These are phyloP conservation scores for Craseonycteris thonglongyai DNA, from an alignment of 2,113 vertebrate genomes.

Conservation along the genomic window DNA sequence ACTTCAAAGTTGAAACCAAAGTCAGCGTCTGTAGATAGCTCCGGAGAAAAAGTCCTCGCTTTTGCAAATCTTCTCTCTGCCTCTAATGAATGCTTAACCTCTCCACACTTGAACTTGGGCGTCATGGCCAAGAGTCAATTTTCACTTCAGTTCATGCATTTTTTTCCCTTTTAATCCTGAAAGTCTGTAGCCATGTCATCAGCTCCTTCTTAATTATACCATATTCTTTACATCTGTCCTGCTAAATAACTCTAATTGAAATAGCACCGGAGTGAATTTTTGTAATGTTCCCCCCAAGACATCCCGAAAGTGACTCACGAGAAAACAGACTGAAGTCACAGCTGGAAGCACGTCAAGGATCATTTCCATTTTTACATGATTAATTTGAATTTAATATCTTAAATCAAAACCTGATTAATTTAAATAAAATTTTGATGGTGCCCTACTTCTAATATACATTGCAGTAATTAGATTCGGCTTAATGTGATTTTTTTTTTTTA, in stretches of 20 bases:
- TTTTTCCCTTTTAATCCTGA: conserved; percentile 77
- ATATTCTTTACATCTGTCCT: conserved; percentile 99
- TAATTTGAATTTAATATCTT: conserved; percentile 99
- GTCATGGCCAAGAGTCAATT: conserved; percentile 73
- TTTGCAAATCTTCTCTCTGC: conserved; percentile 46
- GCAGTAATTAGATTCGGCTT: conserved; percentile 92
- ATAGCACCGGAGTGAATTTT: conserved; percentile 98
- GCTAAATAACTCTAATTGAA: conserved; percentile 99
- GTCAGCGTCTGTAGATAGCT: conserved; percentile 64
- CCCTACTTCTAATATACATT: conserved; percentile 94
- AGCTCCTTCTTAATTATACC: conserved; percentile 93
- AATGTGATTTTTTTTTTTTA: conserved; percentile 89
- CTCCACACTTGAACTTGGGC: conserved; percentile 63
- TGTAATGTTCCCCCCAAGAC: conserved; percentile 97
- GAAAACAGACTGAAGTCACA: conserved; percentile 98
- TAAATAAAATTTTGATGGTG: conserved; percentile 98
- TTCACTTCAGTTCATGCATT: conserved; percentile 38
- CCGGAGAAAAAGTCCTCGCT: conserved; percentile 54
- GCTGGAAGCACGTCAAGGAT: conserved; percentile 99
- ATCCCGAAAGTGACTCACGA: conserved; percentile 95
- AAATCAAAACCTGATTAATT: conserved; percentile 99
- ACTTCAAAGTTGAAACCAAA: conserved; percentile 78
- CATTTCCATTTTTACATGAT: conserved; percentile 99
- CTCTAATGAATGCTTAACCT: conserved; percentile 72
- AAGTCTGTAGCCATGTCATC: conserved; percentile 84